Evolutionary conservation across 2,113 vertebrate genomes (phyloP).

Genomic region (Ameiurus melas): DNA sequence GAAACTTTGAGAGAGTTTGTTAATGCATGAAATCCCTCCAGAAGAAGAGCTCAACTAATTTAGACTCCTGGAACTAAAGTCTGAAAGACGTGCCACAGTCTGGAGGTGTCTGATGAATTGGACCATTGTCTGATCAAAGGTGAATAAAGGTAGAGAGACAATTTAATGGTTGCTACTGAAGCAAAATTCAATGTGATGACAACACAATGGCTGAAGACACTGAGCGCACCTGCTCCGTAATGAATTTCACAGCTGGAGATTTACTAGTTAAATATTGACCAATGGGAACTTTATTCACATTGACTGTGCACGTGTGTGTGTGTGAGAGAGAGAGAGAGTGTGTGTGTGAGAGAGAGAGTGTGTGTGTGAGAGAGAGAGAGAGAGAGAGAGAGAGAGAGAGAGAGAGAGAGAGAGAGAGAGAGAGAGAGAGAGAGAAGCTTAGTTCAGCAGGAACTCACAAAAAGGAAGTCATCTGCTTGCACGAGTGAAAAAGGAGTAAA

Average conservation of each 20-base stretch:
- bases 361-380: background rate
- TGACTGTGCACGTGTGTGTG: background rate
- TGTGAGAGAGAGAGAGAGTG: too few relatives aligned
- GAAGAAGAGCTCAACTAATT: background rate
- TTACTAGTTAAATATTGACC: conserved; percentile 49
- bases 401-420: too few relatives aligned
- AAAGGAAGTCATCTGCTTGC: conserved; percentile 21
- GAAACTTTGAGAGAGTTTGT: background rate
- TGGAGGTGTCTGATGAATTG: conserved; percentile 41
- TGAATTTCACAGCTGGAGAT: conserved; percentile 23
- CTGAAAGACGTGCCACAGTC: background rate
- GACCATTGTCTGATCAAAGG: conserved; percentile 35
- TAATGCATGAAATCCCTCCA: background rate
- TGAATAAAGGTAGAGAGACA: conserved; percentile 8
- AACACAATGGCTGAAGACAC: conserved; percentile 9
- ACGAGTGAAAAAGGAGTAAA: conserved; percentile 4
- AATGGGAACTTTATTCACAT: conserved; percentile 3
- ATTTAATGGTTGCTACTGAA: background rate
- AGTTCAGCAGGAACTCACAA: background rate
- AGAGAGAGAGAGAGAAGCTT: too few relatives aligned
- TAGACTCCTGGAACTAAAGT: background rate
- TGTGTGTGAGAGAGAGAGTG: background rate
- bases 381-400: too few relatives aligned
- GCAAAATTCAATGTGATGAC: conserved; percentile 21
- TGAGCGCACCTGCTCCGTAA: conserved; percentile 35